phyloP scores from a whole-genome alignment of 2,113 vertebrate genomes.

The Rallus limicola region DNA sequence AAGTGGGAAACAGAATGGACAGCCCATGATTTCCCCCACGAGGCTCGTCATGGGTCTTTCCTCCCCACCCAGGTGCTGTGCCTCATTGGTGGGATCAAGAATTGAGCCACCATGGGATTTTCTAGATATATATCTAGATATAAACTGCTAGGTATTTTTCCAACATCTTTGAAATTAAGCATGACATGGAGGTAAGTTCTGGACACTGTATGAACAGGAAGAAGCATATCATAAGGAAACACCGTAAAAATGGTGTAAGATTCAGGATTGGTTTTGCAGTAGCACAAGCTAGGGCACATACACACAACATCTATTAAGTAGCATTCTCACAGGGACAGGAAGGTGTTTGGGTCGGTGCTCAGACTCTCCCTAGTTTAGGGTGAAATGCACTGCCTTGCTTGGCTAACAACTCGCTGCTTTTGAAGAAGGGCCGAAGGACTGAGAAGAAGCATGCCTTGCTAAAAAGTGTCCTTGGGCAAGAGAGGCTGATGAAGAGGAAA shows the following conservation, averaged over 20 bases:
- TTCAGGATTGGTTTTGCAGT: background rate
- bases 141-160: background rate
- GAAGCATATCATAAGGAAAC: background rate
- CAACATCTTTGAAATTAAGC: background rate
- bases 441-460: too few species aligned
- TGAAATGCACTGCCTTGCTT: too few species aligned
- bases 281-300: background rate
- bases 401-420: too few species aligned
- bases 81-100: background rate
- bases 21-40: accelerated
- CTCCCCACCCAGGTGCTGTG: accelerated
- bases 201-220: background rate
- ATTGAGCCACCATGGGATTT: background rate
- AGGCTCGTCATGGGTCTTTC: accelerated
- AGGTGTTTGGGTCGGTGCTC: too few species aligned
- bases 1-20: background rate
- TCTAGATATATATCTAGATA: background rate
- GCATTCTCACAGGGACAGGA: too few species aligned
- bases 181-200: background rate
- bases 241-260: background rate
- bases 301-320: background rate
- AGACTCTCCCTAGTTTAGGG: too few species aligned
- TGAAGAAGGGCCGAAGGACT: too few species aligned
- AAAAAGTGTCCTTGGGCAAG: too few species aligned
- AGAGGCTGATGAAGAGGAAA: too few species aligned